phyloP scores from a whole-genome alignment of 1,140 invertebrate genomes.

The Camponotus floridanus region DNA sequence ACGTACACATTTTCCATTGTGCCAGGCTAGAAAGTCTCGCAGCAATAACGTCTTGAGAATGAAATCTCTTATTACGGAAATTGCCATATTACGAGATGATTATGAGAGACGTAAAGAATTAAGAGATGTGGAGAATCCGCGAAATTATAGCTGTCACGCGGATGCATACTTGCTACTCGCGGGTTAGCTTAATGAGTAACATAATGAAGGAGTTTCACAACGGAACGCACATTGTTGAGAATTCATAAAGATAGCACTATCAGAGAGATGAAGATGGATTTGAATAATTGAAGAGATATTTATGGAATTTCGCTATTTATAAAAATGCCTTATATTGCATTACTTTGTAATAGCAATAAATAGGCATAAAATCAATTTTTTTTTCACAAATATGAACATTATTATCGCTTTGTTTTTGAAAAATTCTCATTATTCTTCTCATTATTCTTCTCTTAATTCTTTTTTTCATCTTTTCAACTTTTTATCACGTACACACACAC shows the following conservation, averaged over 20 bases:
- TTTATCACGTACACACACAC: too few species aligned
- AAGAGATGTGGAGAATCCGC: background rate
- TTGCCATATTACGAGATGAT: constrained; percentile 6
- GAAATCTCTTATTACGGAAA: constrained; percentile 19
- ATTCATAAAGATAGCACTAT: background rate
- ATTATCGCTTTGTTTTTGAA: background rate
- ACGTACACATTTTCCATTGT: constrained; percentile 4
- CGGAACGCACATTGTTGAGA: too few species aligned
- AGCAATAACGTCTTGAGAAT: background rate
- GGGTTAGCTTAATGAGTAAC: constrained; percentile 24
- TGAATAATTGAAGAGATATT: background rate
- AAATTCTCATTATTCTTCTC: too few species aligned
- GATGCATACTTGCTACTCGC: background rate
- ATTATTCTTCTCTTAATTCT: too few species aligned
- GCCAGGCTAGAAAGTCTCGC: background rate
- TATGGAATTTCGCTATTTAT: background rate
- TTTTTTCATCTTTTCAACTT: background rate
- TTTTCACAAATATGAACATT: background rate
- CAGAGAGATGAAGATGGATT: background rate
- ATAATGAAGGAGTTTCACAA: constrained; percentile 10
- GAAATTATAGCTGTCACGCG: constrained; percentile 36
- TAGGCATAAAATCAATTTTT: background rate
- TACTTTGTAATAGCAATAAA: too few species aligned
- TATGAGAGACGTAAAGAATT: background rate
- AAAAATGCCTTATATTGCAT: too few species aligned